Conservation (phyloP, 2,888 invertebrate genomes). For the Halictus quadricinctus region DNA sequence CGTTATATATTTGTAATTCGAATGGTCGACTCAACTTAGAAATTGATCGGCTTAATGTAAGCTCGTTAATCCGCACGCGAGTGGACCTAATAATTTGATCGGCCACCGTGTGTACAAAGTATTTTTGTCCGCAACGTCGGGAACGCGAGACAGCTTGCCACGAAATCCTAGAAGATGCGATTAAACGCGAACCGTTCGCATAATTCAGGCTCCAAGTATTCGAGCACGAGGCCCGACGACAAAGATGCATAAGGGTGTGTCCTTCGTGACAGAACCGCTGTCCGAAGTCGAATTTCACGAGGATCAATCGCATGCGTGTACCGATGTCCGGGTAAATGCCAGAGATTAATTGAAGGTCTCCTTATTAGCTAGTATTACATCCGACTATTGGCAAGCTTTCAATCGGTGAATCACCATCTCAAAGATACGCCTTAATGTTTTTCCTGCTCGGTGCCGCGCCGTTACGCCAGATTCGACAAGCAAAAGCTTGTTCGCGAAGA, state of each 20-base stretch:
- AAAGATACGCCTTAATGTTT: neutral
- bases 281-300: neutral
- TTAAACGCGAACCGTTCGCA: neutral
- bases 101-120: neutral
- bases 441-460: neutral
- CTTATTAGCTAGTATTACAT: conserved; percentile 16
- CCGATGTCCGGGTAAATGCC: neutral
- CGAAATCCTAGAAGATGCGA: neutral
- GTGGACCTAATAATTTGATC: neutral
- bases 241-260: neutral
- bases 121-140: neutral
- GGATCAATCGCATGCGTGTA: neutral
- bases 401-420: neutral
- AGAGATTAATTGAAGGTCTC: conserved; percentile 10
- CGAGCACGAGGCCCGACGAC: neutral
- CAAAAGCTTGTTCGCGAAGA: neutral
- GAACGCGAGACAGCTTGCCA: neutral
- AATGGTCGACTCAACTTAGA: neutral
- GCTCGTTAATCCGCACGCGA: neutral
- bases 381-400: conserved; percentile 17
- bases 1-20: too few species aligned
- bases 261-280: neutral
- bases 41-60: neutral
- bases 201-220: neutral
- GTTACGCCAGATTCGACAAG: neutral